These are phyloP conservation scores for Syrista parreyssii DNA, from an alignment of 2,888 invertebrate genomes.

Conservation along the genomic window DNA sequence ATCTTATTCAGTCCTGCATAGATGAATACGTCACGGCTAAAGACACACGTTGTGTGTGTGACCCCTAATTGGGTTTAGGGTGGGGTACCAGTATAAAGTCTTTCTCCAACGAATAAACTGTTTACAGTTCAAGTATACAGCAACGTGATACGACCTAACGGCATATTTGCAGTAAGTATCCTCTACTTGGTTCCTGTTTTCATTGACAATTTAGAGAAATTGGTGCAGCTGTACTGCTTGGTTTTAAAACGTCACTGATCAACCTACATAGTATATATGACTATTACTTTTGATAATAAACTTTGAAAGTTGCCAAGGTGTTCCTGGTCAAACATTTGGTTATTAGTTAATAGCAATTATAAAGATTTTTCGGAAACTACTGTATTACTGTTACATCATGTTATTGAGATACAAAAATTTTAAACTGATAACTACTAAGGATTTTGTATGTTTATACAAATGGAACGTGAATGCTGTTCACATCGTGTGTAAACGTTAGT, in stretches of 20 bases:
- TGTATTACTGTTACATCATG: not conserved
- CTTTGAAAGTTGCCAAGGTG: not conserved
- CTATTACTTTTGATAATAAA: not conserved
- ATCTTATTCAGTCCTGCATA: not conserved
- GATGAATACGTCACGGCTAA: not conserved
- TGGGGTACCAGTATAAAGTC: constrained; percentile 45
- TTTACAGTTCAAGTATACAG: constrained; percentile 39
- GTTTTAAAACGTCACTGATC: not conserved
- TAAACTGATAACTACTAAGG: not conserved
- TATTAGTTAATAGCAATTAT: not conserved
- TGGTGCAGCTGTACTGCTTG: not conserved
- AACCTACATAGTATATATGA: not conserved
- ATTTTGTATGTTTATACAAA: not conserved
- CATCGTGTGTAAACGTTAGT: not conserved
- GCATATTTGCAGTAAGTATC: not conserved
- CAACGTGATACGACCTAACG: not conserved
- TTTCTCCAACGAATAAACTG: constrained; percentile 31
- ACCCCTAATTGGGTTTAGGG: constrained; percentile 35
- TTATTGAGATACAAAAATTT: not conserved
- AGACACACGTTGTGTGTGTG: constrained; percentile 14
- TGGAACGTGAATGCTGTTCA: not conserved
- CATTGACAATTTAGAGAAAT: not conserved
- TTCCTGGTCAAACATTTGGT: not conserved
- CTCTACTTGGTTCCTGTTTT: not conserved
- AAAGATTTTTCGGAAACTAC: not conserved